These are phyloP conservation scores for Ispidina picta DNA, from an alignment of 2,797 vertebrate species.

Conservation along the genomic window DNA sequence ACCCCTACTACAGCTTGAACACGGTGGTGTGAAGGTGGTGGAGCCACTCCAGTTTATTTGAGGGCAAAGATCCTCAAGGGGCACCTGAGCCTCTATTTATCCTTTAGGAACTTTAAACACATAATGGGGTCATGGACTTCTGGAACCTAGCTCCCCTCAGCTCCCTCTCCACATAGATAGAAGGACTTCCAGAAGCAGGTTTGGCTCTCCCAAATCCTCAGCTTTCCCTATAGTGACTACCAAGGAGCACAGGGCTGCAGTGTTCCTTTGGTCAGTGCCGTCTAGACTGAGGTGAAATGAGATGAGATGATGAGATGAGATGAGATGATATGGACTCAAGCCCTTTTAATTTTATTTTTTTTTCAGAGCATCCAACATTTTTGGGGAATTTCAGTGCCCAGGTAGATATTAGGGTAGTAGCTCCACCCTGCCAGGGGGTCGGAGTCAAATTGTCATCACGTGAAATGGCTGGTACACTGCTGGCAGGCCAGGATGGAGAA, in stretches of 20 bases:
- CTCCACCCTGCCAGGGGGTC: background rate
- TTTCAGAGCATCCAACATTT: background rate
- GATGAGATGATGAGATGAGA: background rate
- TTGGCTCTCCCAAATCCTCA: background rate
- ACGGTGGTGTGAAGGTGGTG: background rate
- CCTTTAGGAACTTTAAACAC: background rate
- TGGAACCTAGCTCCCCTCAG: background rate
- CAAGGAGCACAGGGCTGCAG: background rate
- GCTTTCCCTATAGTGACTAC: rapidly evolving
- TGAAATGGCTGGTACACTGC: background rate
- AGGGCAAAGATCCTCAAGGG: background rate
- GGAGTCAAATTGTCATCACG: background rate
- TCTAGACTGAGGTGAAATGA: background rate
- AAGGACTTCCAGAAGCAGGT: background rate
- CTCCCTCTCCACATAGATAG: background rate
- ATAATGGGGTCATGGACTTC: rapidly evolving
- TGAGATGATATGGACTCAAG: background rate
- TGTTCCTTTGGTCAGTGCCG: rapidly evolving
- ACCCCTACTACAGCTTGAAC: background rate
- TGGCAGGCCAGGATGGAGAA: background rate
- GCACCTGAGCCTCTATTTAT: background rate
- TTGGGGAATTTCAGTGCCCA: background rate
- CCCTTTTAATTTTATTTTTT: background rate
- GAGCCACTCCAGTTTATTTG: background rate
- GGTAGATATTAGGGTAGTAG: background rate